phyloP scores from a whole-genome alignment of 2,113 vertebrate genomes.

The Oncorhynchus keta region DNA sequence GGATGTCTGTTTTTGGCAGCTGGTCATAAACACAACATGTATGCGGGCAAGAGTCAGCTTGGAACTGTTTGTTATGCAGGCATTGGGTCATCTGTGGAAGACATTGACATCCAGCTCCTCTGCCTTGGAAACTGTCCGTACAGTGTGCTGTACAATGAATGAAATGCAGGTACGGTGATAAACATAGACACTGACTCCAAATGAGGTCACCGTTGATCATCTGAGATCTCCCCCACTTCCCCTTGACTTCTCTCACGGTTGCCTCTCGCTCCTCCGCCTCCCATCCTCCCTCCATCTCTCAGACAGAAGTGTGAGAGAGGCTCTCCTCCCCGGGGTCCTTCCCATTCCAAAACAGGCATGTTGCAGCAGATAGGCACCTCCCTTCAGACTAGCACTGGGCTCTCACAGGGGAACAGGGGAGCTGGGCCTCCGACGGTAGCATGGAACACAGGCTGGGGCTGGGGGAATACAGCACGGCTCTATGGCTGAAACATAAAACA shows the following conservation, averaged over 20 bases:
- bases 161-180: background rate
- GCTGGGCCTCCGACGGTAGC: background rate
- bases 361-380: constrained; percentile 1
- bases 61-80: too few relatives aligned
- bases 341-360: constrained; percentile 3
- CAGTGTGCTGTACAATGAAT: too few relatives aligned
- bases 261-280: background rate
- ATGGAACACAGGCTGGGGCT: background rate
- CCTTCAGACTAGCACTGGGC: background rate
- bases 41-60: too few relatives aligned
- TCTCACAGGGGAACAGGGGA: background rate
- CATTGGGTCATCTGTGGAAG: too few relatives aligned
- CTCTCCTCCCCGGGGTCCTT: background rate
- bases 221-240: background rate
- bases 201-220: background rate
- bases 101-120: too few relatives aligned
- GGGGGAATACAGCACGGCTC: background rate
- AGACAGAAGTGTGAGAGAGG: background rate
- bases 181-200: background rate
- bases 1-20: too few relatives aligned
- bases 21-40: too few relatives aligned
- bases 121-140: too few relatives aligned
- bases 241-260: background rate
- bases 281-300: background rate
- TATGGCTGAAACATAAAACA: background rate